Percentiles rank a stretch among this genome's conserved stretches.
Evolutionary conservation across 2,797 vertebrate species (phyloP).

Genomic region (Lagorchestes hirsutus): DNA sequence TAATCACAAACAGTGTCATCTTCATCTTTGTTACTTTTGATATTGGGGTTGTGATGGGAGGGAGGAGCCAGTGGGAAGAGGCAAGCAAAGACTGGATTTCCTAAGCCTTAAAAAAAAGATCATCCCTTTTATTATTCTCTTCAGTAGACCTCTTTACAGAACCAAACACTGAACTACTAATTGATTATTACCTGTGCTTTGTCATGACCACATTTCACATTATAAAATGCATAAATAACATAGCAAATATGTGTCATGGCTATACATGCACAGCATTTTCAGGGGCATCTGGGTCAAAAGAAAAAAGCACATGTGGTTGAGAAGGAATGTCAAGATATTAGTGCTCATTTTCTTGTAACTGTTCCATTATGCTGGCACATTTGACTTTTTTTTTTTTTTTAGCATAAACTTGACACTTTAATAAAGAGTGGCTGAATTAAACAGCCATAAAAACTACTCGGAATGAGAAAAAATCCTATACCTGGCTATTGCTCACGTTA

Average conservation of each 20-base stretch:
- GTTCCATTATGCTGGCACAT: constrained; percentile 28
- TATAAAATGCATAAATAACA: constrained; percentile 35
- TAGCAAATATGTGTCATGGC: not conserved
- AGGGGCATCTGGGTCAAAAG: constrained; percentile 26
- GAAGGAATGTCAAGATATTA: constrained; percentile 56
- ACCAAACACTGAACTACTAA: not conserved
- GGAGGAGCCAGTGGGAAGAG: not conserved
- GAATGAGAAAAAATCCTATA: not conserved
- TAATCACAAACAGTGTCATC: not conserved
- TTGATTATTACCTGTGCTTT: constrained; percentile 24
- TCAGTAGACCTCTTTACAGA: not conserved
- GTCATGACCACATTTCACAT: not conserved
- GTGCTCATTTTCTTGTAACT: constrained; percentile 14
- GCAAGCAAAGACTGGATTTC: constrained; percentile 38
- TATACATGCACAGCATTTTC: not conserved
- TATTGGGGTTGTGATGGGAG: not conserved
- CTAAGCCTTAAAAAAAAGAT: constrained; percentile 16
- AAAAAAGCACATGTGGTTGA: constrained; percentile 51
- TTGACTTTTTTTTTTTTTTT: constrained; percentile 30
- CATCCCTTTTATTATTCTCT: constrained; percentile 22
- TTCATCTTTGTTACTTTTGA: constrained; percentile 1
- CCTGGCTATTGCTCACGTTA: not conserved
- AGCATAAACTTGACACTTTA: not conserved
- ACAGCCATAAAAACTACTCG: not conserved
- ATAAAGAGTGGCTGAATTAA: not conserved